Percentiles rank a stretch among this genome's conserved stretches.
These are phyloP conservation scores for Arenaria interpres DNA, from an alignment of 2,113 vertebrate species.

Conservation along the genomic window DNA sequence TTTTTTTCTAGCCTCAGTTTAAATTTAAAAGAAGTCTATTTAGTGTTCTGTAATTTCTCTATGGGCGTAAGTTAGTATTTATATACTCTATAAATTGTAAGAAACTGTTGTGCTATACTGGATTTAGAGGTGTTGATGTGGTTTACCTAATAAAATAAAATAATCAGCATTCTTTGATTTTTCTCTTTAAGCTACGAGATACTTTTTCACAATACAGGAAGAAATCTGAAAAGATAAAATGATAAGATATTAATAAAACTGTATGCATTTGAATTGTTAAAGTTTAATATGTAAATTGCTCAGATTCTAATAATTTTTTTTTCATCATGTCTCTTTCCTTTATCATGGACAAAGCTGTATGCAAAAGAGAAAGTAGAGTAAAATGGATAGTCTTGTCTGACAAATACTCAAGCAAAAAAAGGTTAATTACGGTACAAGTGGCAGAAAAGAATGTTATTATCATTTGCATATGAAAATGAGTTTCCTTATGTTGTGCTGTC, in stretches of 20 bases:
- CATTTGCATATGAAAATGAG: slow-evolving; percentile 17
- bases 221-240: neutral
- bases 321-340: neutral
- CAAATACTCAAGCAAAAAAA: neutral
- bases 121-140: neutral
- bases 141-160: neutral
- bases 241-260: neutral
- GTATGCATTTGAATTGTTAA: neutral
- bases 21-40: neutral
- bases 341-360: neutral
- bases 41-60: neutral
- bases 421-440: slow-evolving; percentile 9
- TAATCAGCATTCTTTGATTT: neutral
- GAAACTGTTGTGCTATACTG: neutral
- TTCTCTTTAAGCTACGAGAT: neutral
- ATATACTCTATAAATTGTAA: neutral
- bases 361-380: neutral
- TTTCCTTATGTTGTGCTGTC: neutral
- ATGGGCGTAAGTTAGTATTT: neutral
- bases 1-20: neutral
- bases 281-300: neutral
- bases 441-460: neutral
- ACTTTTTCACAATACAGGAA: neutral
- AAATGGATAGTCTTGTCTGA: neutral
- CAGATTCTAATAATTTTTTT: neutral